Evolutionary conservation across 1,140 invertebrate genomes (phyloP), one percentile per base, ranked within the genome.

Genomic region (Dendrolimus kikuchii): DNA sequence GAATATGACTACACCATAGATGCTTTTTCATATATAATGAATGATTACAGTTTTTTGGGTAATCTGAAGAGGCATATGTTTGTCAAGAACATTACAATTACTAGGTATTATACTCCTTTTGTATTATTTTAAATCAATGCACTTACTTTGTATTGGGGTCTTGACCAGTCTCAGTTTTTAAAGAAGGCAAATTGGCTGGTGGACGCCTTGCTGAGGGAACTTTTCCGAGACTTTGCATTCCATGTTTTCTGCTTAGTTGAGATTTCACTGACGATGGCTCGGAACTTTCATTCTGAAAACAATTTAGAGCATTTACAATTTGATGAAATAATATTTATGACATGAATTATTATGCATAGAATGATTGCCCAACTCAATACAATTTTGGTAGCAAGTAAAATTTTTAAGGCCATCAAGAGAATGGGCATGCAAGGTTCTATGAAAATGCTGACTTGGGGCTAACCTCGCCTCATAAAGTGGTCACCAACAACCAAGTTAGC

Each of bases 141-240:
- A 70, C 71, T 71, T 76, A 88, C 84, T 79, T 88, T 66, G 71
- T 59, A 56, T 75, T 84, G 60, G 85, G 67, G 64, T 88, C 87
- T 78, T 86, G 83, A 74, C 88, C 89, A 73, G 89, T 90, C 92
- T 98, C 96, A 87, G 96, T 97, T 91, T 98, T 98, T 88, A 98
- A 90, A 92, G 96, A 98, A 86, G 97, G 97, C 89, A 98, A 90
- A 92, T 98, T 97, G 81, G 95, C 96, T 88, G 97, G 97, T 89
- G 96, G 95, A 87, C 97, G 94, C 88, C 97, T 93, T 86, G 95
- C 94, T 87, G 93, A 95, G 85, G 95, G 95, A 88, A 98, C 95
- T 93, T 98, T 98, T 90, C 97, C 96, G 92, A 99, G 92, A 90
- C 92, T 96, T 95, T 98, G 96, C 92, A 98, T 95, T 91, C 97